Conservation (phyloP, 2,797 vertebrate species). For the Thalassophryne amazonica region DNA sequence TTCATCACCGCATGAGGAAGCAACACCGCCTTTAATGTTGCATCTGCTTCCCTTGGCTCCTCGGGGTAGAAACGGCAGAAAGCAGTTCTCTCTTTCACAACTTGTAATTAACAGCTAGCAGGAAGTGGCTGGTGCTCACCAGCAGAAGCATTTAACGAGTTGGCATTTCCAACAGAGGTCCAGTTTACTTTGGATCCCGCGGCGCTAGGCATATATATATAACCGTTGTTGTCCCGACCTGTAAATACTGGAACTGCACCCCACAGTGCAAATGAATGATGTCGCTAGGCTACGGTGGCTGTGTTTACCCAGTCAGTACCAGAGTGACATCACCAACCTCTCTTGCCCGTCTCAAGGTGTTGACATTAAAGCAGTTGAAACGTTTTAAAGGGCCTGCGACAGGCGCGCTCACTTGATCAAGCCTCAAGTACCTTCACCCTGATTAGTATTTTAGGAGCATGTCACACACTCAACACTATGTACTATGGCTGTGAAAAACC, state of each 20-base stretch:
- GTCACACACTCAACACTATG: conserved; percentile 38
- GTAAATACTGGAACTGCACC: conserved; percentile 60
- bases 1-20: conserved; percentile 14
- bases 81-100: conserved; percentile 20
- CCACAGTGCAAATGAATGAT: conserved; percentile 11
- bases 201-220: conserved; percentile 21
- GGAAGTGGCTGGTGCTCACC: conserved; percentile 49
- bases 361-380: conserved; percentile 56
- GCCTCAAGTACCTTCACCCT: neutral
- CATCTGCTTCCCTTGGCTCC: conserved; percentile 11
- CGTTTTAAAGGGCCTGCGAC: neutral
- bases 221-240: conserved; percentile 47
- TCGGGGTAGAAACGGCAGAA: conserved; percentile 7
- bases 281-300: conserved; percentile 47
- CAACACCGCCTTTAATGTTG: neutral
- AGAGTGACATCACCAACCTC: conserved; percentile 45
- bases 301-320: conserved; percentile 46
- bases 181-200: conserved; percentile 60
- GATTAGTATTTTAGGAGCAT: conserved; percentile 46
- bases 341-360: conserved; percentile 19
- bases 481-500: conserved; percentile 46
- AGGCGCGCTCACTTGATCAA: conserved; percentile 48
- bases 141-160: conserved; percentile 52
- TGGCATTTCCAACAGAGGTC: conserved; percentile 64
- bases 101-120: conserved; percentile 51